A percentile compares a stretch with the other conserved stretches of the same genome.
Conservation (phyloP, 2,888 invertebrate species). For the Helicoverpa assulta region DNA sequence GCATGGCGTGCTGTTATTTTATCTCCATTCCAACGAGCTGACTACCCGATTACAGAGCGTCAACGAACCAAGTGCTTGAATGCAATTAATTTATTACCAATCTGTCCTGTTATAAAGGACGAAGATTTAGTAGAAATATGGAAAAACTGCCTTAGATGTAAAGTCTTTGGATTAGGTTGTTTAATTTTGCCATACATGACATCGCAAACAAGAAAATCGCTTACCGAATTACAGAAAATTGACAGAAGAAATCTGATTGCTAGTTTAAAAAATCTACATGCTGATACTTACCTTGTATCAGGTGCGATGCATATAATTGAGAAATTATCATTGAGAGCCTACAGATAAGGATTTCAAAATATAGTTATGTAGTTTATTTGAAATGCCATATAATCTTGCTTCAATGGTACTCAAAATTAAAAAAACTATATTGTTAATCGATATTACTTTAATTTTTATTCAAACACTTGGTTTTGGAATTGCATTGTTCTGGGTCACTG, state of each 20-base stretch:
- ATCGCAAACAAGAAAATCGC: constrained; percentile 75
- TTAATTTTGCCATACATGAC: constrained; percentile 86
- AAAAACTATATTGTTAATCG: too few species aligned
- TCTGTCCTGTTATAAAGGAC: constrained; percentile 85
- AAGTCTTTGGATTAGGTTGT: constrained; percentile 84
- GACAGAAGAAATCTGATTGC: constrained; percentile 85
- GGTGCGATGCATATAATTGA: constrained; percentile 87
- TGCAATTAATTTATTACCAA: constrained; percentile 83
- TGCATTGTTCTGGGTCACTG: too few species aligned
- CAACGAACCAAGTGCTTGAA: constrained; percentile 84
- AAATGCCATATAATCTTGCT: neutral
- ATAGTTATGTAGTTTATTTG: neutral
- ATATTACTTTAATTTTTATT: too few species aligned
- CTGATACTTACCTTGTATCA: constrained; percentile 84
- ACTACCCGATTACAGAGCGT: constrained; percentile 86
- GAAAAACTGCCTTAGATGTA: constrained; percentile 85
- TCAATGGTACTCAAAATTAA: neutral
- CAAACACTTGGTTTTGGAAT: too few species aligned
- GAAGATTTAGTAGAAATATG: constrained; percentile 86
- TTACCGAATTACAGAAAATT: constrained; percentile 83
- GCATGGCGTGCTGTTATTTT: constrained; percentile 86
- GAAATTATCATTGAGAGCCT: constrained; percentile 76
- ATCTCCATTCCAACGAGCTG: constrained; percentile 85
- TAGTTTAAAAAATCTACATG: constrained; percentile 84
- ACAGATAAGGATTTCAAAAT: constrained; percentile 62